phyloP scores from a whole-genome alignment of 2,113 vertebrate species.

The Orycteropus afer region DNA sequence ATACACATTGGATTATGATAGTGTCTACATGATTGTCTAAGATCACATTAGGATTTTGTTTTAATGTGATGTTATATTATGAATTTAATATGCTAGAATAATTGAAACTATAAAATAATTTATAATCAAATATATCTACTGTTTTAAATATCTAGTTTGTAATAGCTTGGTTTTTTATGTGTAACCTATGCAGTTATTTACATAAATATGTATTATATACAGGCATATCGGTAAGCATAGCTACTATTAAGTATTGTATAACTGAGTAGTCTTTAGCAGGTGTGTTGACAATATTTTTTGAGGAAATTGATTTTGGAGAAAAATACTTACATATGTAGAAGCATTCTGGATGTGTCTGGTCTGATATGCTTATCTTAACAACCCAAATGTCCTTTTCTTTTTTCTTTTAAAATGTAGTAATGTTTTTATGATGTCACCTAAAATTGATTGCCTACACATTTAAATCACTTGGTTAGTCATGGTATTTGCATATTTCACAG shows the following conservation, averaged over 20 bases:
- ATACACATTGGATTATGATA: constrained; percentile 25
- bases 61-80: constrained; percentile 33
- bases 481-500: constrained; percentile 88
- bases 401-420: constrained; percentile 61
- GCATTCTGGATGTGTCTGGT: background rate
- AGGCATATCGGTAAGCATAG: constrained; percentile 46
- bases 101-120: constrained; percentile 44
- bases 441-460: constrained; percentile 71
- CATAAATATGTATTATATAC: background rate
- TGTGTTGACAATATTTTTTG: constrained; percentile 25
- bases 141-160: constrained; percentile 23
- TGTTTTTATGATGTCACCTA: constrained; percentile 72
- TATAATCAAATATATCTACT: constrained; percentile 23
- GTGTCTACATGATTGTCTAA: background rate
- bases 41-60: constrained; percentile 49
- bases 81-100: constrained; percentile 27
- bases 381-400: constrained; percentile 41
- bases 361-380: background rate
- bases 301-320: background rate
- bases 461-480: constrained; percentile 81
- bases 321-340: background rate
- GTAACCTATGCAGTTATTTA: background rate
- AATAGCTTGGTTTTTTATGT: constrained; percentile 9
- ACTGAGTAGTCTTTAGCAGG: background rate
- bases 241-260: constrained; percentile 10